phyloP scores from a whole-genome alignment of 2,888 invertebrate genomes.

The Candidula unifasciata region DNA sequence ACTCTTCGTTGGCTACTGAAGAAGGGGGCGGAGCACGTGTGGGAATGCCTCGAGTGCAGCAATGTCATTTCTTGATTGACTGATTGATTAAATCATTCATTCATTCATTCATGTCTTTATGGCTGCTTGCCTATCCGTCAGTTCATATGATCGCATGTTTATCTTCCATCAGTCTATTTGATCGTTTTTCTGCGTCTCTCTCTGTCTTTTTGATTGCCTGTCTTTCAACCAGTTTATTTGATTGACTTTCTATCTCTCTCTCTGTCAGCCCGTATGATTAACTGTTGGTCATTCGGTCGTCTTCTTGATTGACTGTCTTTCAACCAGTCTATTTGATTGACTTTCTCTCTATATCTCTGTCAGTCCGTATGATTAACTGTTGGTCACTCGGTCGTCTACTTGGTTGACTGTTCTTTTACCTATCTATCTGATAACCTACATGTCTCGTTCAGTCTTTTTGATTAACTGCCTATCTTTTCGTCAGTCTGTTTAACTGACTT shows the following conservation, averaged over 20 bases:
- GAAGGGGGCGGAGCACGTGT: no score
- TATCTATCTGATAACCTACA: slow-evolving; percentile 2
- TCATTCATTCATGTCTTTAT: neutral
- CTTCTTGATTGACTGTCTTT: neutral
- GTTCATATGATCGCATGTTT: neutral
- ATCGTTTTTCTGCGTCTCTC: neutral
- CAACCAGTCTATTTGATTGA: neutral
- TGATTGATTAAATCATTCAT: no score
- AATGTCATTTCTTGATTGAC: no score
- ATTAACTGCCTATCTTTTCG: neutral
- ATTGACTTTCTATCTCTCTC: neutral
- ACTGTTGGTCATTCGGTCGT: neutral
- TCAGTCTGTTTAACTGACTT: neutral
- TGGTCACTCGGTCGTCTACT: neutral
- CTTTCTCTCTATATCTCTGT: neutral
- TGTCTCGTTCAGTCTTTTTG: neutral
- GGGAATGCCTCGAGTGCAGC: no score
- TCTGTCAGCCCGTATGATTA: neutral
- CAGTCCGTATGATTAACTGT: neutral
- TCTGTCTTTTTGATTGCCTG: slow-evolving; percentile 1
- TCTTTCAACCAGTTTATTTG: neutral
- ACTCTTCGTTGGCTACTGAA: no score
- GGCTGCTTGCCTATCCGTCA: slow-evolving; percentile 13
- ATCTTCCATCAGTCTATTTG: slow-evolving; percentile 15
- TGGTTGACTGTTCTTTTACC: neutral